A percentile compares a stretch with the other conserved stretches of the same genome.
phyloP scores from a whole-genome alignment of 1,140 invertebrate species.

The Coelopa frigida region DNA sequence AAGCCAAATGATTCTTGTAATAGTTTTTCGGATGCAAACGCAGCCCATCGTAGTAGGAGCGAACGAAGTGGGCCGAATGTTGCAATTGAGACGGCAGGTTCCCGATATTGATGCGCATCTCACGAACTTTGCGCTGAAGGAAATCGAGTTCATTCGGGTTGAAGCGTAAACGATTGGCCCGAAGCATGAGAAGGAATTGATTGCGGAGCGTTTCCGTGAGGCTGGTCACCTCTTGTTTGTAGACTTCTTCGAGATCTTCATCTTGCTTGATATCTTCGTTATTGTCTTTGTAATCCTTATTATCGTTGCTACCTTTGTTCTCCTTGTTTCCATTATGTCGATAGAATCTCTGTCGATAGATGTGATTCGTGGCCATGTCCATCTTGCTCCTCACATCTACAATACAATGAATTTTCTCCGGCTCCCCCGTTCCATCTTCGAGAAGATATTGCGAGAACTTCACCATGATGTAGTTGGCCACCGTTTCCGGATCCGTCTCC shows the following conservation, averaged over 20 bases:
- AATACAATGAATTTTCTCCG: slow-evolving; percentile 13
- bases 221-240: too few relatives aligned
- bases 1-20: slow-evolving; percentile 15
- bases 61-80: too few relatives aligned
- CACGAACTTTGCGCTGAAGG: too few relatives aligned
- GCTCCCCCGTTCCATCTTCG: slow-evolving; percentile 27
- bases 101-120: slow-evolving; percentile 30
- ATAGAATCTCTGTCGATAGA: slow-evolving; percentile 19
- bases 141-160: too few relatives aligned
- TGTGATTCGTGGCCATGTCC: slow-evolving; percentile 16
- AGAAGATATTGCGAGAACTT: slow-evolving; percentile 29
- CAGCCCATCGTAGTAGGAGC: too few relatives aligned
- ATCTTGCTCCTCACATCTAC: slow-evolving; percentile 20
- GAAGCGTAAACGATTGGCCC: too few relatives aligned
- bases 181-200: background rate
- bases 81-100: too few relatives aligned
- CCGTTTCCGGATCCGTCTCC: slow-evolving; percentile 18
- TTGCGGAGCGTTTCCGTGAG: too few relatives aligned
- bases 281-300: background rate
- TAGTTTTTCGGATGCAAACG: slow-evolving; percentile 15
- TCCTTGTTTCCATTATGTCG: background rate
- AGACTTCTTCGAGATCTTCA: too few relatives aligned
- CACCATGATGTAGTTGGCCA: slow-evolving; percentile 40
- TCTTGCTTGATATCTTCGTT: background rate
- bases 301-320: too few relatives aligned